Evolutionary conservation across 2,888 invertebrate species (phyloP).

Genomic region (Harmothoe impar): DNA sequence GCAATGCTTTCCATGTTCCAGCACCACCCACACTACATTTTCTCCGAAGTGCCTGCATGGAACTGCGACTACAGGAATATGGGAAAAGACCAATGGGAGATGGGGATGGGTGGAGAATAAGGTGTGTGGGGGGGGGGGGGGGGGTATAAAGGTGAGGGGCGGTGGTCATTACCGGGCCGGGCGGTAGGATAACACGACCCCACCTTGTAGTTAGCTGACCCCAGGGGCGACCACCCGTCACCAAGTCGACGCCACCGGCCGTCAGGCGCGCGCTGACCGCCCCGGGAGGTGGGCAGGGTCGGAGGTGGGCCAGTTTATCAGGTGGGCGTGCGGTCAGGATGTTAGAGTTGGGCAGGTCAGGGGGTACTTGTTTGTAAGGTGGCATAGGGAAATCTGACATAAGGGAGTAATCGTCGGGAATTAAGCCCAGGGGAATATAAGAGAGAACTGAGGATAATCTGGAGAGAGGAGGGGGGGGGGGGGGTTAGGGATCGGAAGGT

Average conservation of each 20-base stretch:
- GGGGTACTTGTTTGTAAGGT: not conserved
- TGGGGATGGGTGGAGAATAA: not conserved
- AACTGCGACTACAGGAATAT: not conserved
- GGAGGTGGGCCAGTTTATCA: not conserved
- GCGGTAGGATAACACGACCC: not conserved
- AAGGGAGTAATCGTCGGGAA: conserved; percentile 29
- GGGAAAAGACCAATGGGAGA: not conserved
- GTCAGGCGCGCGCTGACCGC: not conserved
- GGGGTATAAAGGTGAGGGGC: not conserved
- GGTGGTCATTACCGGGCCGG: not conserved
- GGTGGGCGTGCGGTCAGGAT: not conserved
- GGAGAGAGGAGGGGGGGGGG: not conserved
- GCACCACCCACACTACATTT: too few relatives aligned
- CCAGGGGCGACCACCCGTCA: not conserved
- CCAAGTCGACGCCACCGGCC: conserved; percentile 19
- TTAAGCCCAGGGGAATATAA: not conserved
- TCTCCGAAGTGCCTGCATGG: too few relatives aligned
- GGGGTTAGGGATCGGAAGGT: not conserved
- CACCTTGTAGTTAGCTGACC: not conserved
- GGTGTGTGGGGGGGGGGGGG: not conserved
- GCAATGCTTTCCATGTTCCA: too few relatives aligned
- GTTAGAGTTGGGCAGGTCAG: not conserved
- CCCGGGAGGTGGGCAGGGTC: not conserved
- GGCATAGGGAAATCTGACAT: conserved; percentile 2
- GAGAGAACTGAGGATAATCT: not conserved